A percentile compares a stretch with the other conserved stretches of the same genome.
Evolutionary conservation across 2,888 invertebrate species (phyloP).

Genomic region (Disparrhopalites patrizii): DNA sequence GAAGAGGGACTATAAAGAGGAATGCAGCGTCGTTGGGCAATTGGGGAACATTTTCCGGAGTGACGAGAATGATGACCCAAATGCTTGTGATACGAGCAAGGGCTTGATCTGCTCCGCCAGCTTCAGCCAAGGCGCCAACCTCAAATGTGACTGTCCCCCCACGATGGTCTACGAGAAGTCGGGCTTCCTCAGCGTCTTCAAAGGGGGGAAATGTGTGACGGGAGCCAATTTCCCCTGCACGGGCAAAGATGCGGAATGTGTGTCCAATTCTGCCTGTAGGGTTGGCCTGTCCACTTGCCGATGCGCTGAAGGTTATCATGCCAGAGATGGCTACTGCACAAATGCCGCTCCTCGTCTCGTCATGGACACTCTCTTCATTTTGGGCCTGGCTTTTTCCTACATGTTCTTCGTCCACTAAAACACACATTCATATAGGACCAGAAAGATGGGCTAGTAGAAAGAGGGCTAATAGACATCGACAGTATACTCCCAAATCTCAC

Average conservation of each 20-base stretch:
- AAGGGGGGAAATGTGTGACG: conserved; percentile 19
- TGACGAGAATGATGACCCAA: conserved; percentile 25
- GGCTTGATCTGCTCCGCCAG: conserved; percentile 22
- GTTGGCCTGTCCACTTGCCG: conserved; percentile 15
- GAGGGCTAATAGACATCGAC: too few species aligned
- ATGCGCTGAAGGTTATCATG: conserved; percentile 27
- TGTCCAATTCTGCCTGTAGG: conserved; percentile 23
- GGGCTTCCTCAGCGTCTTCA: conserved; percentile 17
- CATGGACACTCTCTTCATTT: conserved; percentile 10
- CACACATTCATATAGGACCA: too few species aligned
- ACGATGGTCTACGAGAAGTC: conserved; percentile 25
- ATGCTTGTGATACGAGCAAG: conserved; percentile 29
- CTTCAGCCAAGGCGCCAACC: neutral
- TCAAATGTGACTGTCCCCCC: conserved; percentile 29
- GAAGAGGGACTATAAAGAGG: conserved; percentile 26
- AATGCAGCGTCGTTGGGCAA: conserved; percentile 23
- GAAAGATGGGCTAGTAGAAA: too few species aligned
- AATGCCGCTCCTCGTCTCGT: neutral
- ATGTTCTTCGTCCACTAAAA: conserved; percentile 16
- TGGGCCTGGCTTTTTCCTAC: conserved; percentile 28
- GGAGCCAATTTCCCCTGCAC: conserved; percentile 18
- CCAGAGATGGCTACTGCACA: conserved; percentile 24
- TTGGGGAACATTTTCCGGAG: conserved; percentile 16
- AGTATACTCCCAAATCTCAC: too few species aligned
- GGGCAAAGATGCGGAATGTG: conserved; percentile 12